Evolutionary conservation across 1,140 invertebrate genomes (phyloP).

Genomic region (Pissodes strobi): DNA sequence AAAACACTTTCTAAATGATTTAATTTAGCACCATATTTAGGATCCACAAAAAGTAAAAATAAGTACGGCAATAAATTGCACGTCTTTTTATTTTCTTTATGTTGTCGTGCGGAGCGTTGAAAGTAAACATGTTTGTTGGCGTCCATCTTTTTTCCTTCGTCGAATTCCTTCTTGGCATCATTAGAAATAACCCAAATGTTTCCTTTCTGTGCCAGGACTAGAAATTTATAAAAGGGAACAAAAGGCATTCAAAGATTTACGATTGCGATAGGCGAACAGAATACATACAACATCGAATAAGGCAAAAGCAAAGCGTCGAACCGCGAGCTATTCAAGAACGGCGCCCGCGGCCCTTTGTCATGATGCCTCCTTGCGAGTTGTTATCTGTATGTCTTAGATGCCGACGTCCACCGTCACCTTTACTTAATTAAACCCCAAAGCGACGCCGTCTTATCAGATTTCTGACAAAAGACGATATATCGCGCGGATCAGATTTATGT

Average conservation of each 20-base stretch:
- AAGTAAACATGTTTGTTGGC: conserved; percentile 23
- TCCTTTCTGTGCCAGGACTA: conserved; percentile 16
- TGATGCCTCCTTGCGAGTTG: conserved; percentile 33
- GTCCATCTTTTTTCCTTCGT: conserved; percentile 7
- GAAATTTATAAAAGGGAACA: conserved; percentile 27
- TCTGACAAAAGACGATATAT: conserved; percentile 23
- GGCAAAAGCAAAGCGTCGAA: conserved; percentile 38
- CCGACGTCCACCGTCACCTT: conserved; percentile 41
- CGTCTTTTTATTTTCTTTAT: neutral
- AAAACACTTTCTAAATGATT: too few relatives aligned
- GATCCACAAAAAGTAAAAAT: neutral
- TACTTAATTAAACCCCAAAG: conserved; percentile 43
- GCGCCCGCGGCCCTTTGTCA: conserved; percentile 37
- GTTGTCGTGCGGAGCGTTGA: neutral
- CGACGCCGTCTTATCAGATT: conserved; percentile 38
- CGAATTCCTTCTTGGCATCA: conserved; percentile 19
- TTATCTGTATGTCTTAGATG: conserved; percentile 40
- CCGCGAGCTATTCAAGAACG: conserved; percentile 37
- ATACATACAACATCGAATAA: conserved; percentile 18
- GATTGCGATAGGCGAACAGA: conserved; percentile 7
- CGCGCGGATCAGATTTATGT: conserved; percentile 15
- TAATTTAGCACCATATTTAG: too few relatives aligned
- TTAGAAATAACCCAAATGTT: conserved; percentile 27
- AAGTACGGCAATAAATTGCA: neutral
- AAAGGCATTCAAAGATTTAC: conserved; percentile 26